Conservation (phyloP, 2,113 vertebrate genomes). For the Caretta caretta region DNA sequence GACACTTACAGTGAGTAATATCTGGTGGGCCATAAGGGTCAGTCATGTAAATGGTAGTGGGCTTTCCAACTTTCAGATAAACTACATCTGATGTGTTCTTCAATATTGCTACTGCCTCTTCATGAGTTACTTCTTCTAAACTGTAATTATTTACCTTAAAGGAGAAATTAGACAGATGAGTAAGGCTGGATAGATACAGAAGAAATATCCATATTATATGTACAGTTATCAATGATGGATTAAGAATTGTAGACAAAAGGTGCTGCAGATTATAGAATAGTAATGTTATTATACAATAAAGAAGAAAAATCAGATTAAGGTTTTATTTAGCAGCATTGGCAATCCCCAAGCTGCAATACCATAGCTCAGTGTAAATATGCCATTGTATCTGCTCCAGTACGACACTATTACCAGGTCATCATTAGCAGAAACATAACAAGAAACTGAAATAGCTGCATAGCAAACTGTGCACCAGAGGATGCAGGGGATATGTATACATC, state of each 20-base stretch:
- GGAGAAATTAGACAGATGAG: constrained; percentile 23
- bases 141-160: constrained; percentile 96
- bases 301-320: not conserved
- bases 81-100: constrained; percentile 98
- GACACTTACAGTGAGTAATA: constrained; percentile 96
- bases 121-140: constrained; percentile 97
- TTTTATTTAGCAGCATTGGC: not conserved
- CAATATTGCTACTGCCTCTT: constrained; percentile 96
- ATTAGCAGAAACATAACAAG: not conserved
- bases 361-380: not conserved
- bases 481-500: not conserved
- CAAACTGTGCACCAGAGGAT: not conserved
- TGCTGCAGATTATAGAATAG: not conserved
- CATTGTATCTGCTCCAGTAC: not conserved
- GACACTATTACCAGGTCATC: not conserved
- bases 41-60: constrained; percentile 95
- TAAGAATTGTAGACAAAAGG: not conserved
- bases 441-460: not conserved
- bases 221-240: not conserved
- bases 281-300: not conserved
- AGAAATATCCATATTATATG: not conserved
- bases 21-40: constrained; percentile 97
- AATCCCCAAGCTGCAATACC: not conserved
- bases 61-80: constrained; percentile 96
- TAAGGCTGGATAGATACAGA: not conserved